Evolutionary conservation across 2,888 invertebrate species (phyloP).

Genomic region (Drosophila leonis): DNA sequence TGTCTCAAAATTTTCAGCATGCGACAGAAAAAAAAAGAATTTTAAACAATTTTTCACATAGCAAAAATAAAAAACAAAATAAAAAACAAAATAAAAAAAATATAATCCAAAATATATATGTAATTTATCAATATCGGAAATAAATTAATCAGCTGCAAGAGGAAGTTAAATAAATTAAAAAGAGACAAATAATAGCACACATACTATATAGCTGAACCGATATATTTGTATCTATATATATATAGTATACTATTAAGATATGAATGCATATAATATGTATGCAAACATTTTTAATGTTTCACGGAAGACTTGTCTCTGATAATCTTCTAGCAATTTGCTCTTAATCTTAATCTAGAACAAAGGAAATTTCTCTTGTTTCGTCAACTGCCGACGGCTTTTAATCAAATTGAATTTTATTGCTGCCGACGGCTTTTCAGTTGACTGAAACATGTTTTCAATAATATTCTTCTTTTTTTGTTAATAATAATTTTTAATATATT

Average conservation of each 20-base stretch:
- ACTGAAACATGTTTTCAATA: conserved; percentile 1
- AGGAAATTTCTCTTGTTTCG: conserved; percentile 27
- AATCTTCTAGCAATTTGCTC: conserved; percentile 10
- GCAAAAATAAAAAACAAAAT: too few species aligned
- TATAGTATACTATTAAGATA: background rate
- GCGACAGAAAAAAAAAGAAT: too few species aligned
- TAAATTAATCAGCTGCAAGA: conserved; percentile 39
- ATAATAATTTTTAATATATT: background rate
- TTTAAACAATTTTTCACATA: conserved; percentile 40
- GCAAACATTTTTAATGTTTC: conserved; percentile 13
- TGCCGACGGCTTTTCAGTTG: conserved; percentile 8
- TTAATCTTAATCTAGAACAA: conserved; percentile 40
- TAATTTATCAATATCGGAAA: conserved; percentile 44
- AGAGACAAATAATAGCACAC: background rate
- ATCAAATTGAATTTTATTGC: conserved; percentile 28
- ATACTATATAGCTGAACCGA: too few species aligned
- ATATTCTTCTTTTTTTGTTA: background rate
- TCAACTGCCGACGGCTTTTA: conserved; percentile 52
- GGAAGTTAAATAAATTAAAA: conserved; percentile 36
- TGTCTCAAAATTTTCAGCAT: conserved; percentile 16
- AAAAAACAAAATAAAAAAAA: too few species aligned
- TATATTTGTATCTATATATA: background rate
- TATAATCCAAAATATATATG: background rate
- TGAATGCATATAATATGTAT: conserved; percentile 1
- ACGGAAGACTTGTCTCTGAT: conserved; percentile 25